Evolutionary conservation across 1,140 invertebrate genomes (phyloP), one percentile per base, ranked within the genome.

Genomic region (Ceratina japonica): DNA sequence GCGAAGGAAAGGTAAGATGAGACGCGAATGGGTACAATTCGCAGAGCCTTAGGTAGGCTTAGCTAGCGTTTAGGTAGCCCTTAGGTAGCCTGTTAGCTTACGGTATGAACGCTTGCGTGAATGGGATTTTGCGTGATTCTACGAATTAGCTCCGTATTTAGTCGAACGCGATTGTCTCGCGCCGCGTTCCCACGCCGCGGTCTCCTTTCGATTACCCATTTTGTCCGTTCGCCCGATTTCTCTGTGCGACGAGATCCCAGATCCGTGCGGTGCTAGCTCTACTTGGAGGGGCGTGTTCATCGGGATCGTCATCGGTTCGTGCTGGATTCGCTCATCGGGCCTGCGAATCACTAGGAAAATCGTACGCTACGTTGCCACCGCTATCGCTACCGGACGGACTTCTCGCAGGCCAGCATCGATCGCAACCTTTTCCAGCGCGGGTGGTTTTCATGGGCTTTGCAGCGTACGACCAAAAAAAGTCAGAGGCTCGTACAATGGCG

Each of bases 1-100:
- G 98, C 83, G 98, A 99, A 94, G 98, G 98, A 83, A 99, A 99
- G 97, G 98, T 99, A 97, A 95, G 88, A 88, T 81, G 75, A 83
- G 73, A 79, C 80, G 10, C 75, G 69, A n/a, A 58, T 71, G 76
- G 81, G 74, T 72, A 63, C 31, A 66, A 12, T 12, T 81, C 73
- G 71, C 82, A 68, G 10, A 75, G 37, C 61, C 51, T 71, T 72
- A 44, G 77, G 77, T 80, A 78, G 75, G 75, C 75, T 72, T 56
- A 64, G 75, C 58, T 72, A 62, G 75, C 59, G 73, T 73, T 44
- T 80, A 84, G 71, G 78, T 80, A 84, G 83, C 82, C 83, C 80
- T 61, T 86, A 86, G 79, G 68, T 86, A 86, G 85, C 84, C 80
- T 81, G 12, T 84, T 79, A 86, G 85, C 85, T 84, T 82, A 81